Evolutionary conservation across 2,888 invertebrate genomes (phyloP), one percentile per base, ranked within the genome.

Genomic region (Miltochrista miniata): DNA sequence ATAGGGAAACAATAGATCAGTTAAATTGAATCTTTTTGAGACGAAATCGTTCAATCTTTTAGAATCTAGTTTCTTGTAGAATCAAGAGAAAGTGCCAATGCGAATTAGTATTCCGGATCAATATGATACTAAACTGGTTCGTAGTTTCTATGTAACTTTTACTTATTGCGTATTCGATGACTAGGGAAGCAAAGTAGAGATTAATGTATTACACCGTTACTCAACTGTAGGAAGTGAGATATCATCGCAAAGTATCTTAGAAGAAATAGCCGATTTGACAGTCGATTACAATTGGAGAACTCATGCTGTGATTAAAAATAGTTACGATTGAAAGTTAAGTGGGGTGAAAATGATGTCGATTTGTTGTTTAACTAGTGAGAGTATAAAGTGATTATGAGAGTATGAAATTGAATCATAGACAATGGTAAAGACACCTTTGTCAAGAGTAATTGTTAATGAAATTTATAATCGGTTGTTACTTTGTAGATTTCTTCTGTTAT

Each of bases 11-110:
- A 36, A 36, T 7, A 15, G 11, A 13, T 30, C 7, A 14, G 13
- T 1, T 36, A 14, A 44, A 24, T 24, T 24, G n/a, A n/a, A n/a
- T n/a, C n/a, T n/a, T n/a, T n/a, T 12, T 30, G 31, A 10, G n/a
- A 13, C 34, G 43, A 44, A 50, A 51, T 33, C 18, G 38, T 55
- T 51, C 48, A 11, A 37, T 13, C 39, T 42, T 48, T 38, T 40
- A 36, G 63, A 57, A 53, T 56, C 30, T 45, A 58, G 58, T 34
- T 54, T 55, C 46, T 47, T 56, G 50, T 42, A 61, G 64, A 55
- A 66, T 61, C 56, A 62, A 72, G 76, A 72, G 76, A 77, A 77
- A 76, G 77, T 68, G 56, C 56, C 49, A 67, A 70, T 69, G 11
- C 7, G 15, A 24, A 38, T 64, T 72, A 55, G 69, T 71, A 77